Evolutionary conservation across 2,113 vertebrate species (phyloP), one percentile per base, ranked within the genome.

Genomic region (Nothocercus nigrocapillus): DNA sequence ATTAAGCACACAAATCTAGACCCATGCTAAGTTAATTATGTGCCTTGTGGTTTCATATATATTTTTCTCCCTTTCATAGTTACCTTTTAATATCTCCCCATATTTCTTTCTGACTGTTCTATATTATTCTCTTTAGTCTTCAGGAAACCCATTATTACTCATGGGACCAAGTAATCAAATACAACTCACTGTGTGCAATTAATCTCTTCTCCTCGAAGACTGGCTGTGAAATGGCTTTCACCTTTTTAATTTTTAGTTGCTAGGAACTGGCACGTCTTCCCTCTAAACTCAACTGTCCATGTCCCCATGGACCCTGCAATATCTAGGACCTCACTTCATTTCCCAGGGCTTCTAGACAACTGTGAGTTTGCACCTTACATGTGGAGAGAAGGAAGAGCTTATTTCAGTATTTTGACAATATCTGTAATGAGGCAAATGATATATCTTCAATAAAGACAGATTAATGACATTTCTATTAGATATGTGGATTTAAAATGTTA

Each of bases 91-190:
- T 95, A 94, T 9, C 11, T 45, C 40, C 79, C 72, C 89, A 85
- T 96, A 94, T 97, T 94, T 97, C 95, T 97, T 94, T 66, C 87
- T 97, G 95, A 93, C 95, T 97, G 94, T 92, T 85, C 91, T 95
- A 67, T 76, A 77, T 93, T 94, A 34, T 87, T 82, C 63, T 77
- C 93, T 80, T 87, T 66, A 89, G 89, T 93, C 84, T 95, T 91
- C 94, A 93, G 91, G 89, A 96, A 96, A 93, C 78, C 91, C 70
- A 28, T 97, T 95, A 95, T 95, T 95, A 85, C 95, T 92, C 95
- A 28, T 59, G 84, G 82, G 96, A 95, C 67, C 67, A 92, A 93
- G 89, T 32, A 88, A 94, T 95, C 93, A 96, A 92, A 45, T 79
- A 77, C 76, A 58, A 74, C 84, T 93, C 75, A 63, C 67, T 69